Percentiles rank a stretch among this genome's conserved stretches.
Conservation (phyloP, 1,140 invertebrate genomes). For the Drosophila serrata region DNA sequence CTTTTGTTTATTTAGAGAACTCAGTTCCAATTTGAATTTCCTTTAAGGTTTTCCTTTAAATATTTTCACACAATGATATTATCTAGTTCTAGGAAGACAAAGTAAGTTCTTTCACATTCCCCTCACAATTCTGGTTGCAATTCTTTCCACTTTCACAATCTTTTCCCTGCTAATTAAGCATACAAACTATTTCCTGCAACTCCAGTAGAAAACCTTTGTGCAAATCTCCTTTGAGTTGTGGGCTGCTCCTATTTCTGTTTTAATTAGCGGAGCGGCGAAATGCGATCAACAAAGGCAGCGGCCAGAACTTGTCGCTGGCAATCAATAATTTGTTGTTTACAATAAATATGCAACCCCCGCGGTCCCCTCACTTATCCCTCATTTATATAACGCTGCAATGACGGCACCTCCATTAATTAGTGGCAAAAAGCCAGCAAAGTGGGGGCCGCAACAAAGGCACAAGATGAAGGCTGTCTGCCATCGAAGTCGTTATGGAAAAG, state of each 20-base stretch:
- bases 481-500: slow-evolving; percentile 38
- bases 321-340: slow-evolving; percentile 80
- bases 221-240: slow-evolving; percentile 20
- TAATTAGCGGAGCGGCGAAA: slow-evolving; percentile 60
- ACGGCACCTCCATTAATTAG: slow-evolving; percentile 63
- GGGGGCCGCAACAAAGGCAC: slow-evolving; percentile 39
- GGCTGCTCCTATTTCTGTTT: slow-evolving; percentile 40
- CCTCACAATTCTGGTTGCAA: not conserved
- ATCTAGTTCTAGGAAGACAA: not conserved
- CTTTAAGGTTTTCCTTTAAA: not conserved
- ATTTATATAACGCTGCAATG: not conserved
- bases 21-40: not conserved
- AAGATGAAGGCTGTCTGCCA: slow-evolving; percentile 53
- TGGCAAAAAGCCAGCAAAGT: slow-evolving; percentile 55
- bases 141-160: not conserved
- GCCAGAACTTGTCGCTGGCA: slow-evolving; percentile 33
- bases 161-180: slow-evolving; percentile 57
- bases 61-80: not conserved
- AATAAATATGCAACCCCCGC: slow-evolving; percentile 57
- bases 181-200: slow-evolving; percentile 62
- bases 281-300: slow-evolving; percentile 23
- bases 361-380: not conserved
- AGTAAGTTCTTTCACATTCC: not conserved
- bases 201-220: slow-evolving; percentile 41
- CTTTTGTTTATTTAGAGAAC: not conserved